Percentiles rank a stretch among this genome's conserved stretches.
phyloP scores from a whole-genome alignment of 2,888 invertebrate species.

The Coelinius sp. region DNA sequence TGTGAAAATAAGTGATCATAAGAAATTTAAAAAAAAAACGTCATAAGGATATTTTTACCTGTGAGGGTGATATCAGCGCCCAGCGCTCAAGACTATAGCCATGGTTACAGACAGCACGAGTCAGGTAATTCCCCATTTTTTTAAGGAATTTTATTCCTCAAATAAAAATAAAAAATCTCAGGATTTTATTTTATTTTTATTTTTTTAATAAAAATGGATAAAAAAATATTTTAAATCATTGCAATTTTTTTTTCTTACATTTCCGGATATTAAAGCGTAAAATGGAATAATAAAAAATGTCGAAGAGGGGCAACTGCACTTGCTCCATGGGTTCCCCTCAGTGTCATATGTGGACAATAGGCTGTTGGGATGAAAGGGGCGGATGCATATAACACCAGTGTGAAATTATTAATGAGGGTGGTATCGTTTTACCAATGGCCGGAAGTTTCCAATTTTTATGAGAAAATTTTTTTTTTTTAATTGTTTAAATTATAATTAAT shows the following conservation, averaged over 20 bases:
- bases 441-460: slow-evolving; percentile 10
- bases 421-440: background rate
- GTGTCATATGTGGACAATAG: slow-evolving; percentile 14
- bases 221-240: too few relatives aligned
- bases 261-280: background rate
- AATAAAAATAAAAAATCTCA: background rate
- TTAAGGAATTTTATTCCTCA: background rate
- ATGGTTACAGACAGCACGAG: slow-evolving; percentile 68
- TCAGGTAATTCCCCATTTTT: slow-evolving; percentile 59
- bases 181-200: background rate
- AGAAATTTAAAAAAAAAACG: background rate
- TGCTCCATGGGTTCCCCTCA: slow-evolving; percentile 2
- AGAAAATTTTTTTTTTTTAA: background rate
- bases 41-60: background rate
- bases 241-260: background rate
- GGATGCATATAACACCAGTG: background rate
- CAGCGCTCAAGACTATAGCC: slow-evolving; percentile 39
- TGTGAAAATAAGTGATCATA: background rate
- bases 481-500: slow-evolving; percentile 8
- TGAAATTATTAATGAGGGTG: slow-evolving; percentile 5
- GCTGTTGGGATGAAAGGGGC: slow-evolving; percentile 8
- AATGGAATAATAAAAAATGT: slow-evolving; percentile 7
- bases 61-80: background rate
- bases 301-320: background rate
- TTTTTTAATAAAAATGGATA: background rate